Evolutionary conservation across 2,797 vertebrate species (phyloP), one percentile per base, ranked within the genome.

Genomic region (Prionace glauca): DNA sequence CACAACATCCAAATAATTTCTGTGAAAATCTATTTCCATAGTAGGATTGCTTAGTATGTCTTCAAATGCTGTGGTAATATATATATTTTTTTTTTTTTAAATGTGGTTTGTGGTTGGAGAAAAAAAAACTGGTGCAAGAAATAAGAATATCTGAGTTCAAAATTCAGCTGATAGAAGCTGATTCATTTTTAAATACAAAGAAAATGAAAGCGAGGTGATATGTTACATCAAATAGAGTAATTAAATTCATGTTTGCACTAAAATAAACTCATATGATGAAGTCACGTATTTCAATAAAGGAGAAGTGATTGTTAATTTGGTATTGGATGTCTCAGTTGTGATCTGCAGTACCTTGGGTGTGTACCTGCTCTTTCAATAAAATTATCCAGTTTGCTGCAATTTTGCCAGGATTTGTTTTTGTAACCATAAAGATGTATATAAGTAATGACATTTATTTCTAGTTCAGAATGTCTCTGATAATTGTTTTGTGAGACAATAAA

Each of bases 231-330:
- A 11, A 67, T 11, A 94, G 26, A 94, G 36, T 71, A 93, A 92
- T 67, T 93, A 69, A 71, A 69, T 72, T 94, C 36, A 71, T 94
- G 45, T 94, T 94, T 94, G 93, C 93, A 94, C 93, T 94, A 94
- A 72, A 74, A 72, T 36, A 90, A 90, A 62, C 11, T 94, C 69
- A 65, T 94, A 74, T 94, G 93, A 69, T 74, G 74, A 94, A 74
- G 67, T 94, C 62, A 41, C 67, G 26, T 95, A 95, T 95, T 95
- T 95, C 74, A n/a, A 12, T 77, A 95, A 56, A 74, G 71, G 90
- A 92, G 65, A 69, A 92, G 14, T 90, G 87, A 65, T 92, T 92
- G 50, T 50, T 95, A 74, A 95, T 94, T 94, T 94, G 67, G 26
- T 74, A 72, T 74, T 95, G 93, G 93, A 56, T 95, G 71, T 95